Evolutionary conservation across 1,140 invertebrate species (phyloP), one percentile per base, ranked within the genome.

Genomic region (Tetramorium simillimum): DNA sequence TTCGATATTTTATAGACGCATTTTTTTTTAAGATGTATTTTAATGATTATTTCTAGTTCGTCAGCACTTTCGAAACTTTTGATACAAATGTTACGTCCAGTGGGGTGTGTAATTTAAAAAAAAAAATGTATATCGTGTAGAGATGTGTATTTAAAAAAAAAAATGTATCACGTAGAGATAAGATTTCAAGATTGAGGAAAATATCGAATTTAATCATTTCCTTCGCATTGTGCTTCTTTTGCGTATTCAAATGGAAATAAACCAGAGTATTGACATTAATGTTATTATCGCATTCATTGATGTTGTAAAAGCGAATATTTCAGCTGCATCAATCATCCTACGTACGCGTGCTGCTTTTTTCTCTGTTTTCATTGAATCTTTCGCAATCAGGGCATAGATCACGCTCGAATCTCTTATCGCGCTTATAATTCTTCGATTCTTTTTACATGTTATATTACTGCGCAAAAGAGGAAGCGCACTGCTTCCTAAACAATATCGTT

Each of bases 301-400:
- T 69, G 40, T 65, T 78, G 18, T 40, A 49, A 70, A 81, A 70
- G 49, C 67, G n/a, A 82, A 82, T 33, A 46, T 67, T 33, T 43
- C 16, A 43, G 18, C 37, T 6, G 18, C 63, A 24, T 58, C 21
- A 18, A 12, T 82, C 65, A 72, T 72, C 16, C 37, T 49, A 9
- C 21, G 49, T 21, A 21, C 53, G 46, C 40, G 7, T 82, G 67
- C 28, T 80, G 24, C 46, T 70, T 40, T 60, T 73, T 60, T 37
- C 21, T 28, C 37, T 72, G 21, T 82, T 49, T 82, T 58, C 24
- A 53, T 72, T 40, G 18, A 84, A 67, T 3, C 51, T 82, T 33
- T 82, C 69, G 53, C 28, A 75, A 84, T 49, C 33, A 72, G 67
- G 37, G 12, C 69, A 84, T 75, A 60, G 80, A 84, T 75, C 69